Evolutionary conservation across 2,113 vertebrate genomes (phyloP), one percentile per base, ranked within the genome.

Genomic region (Dicentrarchus labrax): DNA sequence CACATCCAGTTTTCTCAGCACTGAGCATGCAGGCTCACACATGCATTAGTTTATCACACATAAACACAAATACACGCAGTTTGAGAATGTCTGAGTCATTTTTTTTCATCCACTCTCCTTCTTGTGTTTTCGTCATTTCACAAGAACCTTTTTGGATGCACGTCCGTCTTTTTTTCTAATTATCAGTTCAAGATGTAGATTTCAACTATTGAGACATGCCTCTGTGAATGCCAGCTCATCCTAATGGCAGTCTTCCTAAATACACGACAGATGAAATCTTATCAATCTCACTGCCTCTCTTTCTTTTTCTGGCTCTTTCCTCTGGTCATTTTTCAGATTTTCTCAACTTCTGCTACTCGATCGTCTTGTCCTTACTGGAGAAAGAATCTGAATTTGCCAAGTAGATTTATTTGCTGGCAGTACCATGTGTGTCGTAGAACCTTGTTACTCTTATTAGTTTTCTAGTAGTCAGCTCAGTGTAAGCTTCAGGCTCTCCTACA

Each of bases 1-100:
- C 73, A 73, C n/a, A 61, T 82, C 75, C 45, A 74, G 72, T 69
- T 82, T 71, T 70, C 67, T 77, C 62, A n/a, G 3, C 22, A 21
- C 17, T 8, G 45, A 30, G 11, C 6, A 54, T 10, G 10, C 50
- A 73, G 39, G 16, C 43, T 68, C 68, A 78, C 61, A 73, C 38
- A 79, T 76, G 54, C 38, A 5, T 38, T 7, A 2, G 5, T 76
- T 68, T 48, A 41, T 70, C 36, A 56, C n/a, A 45, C 39, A 69
- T 2, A 24, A 41, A 72, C 22, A 69, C 22, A 65, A 8, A 43
- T 0, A 30, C 5, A 13, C 8, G 56, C 13, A 8, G 38, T 39
- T 22, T 36, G 47, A 68, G 59, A 66, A 17, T 5, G 5, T n/a
- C n/a, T 83, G 50, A 80, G 57, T 78, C 51, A 51, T 50, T 41